A percentile compares a stretch with the other conserved stretches of the same genome.
phyloP scores from a whole-genome alignment of 92 coral and sea anemone genomes.

The Actinostola sp. region DNA sequence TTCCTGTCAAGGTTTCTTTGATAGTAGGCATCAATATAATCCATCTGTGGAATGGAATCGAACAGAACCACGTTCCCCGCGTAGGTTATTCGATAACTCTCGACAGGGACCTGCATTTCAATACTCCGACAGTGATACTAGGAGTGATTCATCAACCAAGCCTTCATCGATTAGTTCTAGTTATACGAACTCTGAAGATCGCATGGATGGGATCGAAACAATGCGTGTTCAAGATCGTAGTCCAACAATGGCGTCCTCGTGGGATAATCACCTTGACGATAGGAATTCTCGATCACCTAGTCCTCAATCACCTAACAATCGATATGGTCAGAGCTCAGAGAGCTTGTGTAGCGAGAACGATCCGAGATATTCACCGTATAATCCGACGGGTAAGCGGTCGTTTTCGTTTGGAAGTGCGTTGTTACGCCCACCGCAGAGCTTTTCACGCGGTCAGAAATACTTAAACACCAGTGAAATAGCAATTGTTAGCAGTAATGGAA shows the following conservation, averaged over 20 bases:
- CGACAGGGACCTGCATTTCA: conserved; percentile 81
- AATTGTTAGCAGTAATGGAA: conserved; percentile 74
- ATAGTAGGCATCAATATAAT: conserved; percentile 40
- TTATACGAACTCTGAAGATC: conserved; percentile 81
- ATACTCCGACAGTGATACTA: conserved; percentile 86
- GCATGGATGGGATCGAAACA: conserved; percentile 51
- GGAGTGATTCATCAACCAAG: conserved; percentile 85
- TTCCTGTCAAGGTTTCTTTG: conserved; percentile 49
- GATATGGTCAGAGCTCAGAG: conserved; percentile 74
- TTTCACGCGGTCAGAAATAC: conserved; percentile 56
- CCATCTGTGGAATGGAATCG: conserved; percentile 61
- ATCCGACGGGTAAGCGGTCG: conserved; percentile 61
- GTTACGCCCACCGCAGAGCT: conserved; percentile 58
- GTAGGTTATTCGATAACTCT: conserved; percentile 25
- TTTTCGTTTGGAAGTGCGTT: conserved; percentile 62
- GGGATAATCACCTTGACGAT: conserved; percentile 59
- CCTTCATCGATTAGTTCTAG: conserved; percentile 86
- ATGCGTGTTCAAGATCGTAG: conserved; percentile 50
- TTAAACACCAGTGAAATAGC: conserved; percentile 81
- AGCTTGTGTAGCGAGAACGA: conserved; percentile 77
- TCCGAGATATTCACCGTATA: conserved; percentile 56
- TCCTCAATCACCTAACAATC: conserved; percentile 51
- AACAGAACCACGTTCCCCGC: conserved; percentile 49
- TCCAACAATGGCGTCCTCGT: conserved; percentile 69
- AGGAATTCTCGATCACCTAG: conserved; percentile 62